phyloP scores from a whole-genome alignment of 2,888 invertebrate species.

The Apodemia mormo region DNA sequence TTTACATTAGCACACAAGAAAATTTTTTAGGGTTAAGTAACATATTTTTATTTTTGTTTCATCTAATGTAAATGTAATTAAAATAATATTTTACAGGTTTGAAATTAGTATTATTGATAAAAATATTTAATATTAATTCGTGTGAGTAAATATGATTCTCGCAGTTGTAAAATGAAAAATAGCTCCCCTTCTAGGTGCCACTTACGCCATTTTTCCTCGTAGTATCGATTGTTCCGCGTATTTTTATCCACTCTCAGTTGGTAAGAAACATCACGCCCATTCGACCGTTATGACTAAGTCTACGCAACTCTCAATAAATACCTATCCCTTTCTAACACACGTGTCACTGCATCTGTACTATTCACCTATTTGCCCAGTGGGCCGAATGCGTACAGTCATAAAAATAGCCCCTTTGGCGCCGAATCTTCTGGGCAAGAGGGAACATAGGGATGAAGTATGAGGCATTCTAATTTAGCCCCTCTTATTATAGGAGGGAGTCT shows the following conservation, averaged over 20 bases:
- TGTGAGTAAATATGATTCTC: background rate
- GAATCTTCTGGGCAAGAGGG: conserved; percentile 68
- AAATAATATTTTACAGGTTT: too few species aligned
- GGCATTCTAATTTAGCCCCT: conserved; percentile 74
- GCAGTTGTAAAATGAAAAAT: background rate
- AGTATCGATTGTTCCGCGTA: conserved; percentile 79
- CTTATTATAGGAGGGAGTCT: conserved; percentile 60
- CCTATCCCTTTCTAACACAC: conserved; percentile 71
- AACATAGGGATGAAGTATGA: conserved; percentile 36
- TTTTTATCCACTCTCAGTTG: conserved; percentile 80
- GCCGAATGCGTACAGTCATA: conserved; percentile 80
- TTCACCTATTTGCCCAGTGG: conserved; percentile 78
- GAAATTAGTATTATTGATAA: too few species aligned
- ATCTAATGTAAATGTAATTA: too few species aligned
- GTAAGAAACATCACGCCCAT: conserved; percentile 82
- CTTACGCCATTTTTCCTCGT: conserved; percentile 62
- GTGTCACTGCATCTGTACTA: conserved; percentile 61
- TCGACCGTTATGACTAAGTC: conserved; percentile 80
- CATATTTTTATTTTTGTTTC: too few species aligned
- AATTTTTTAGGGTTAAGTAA: too few species aligned
- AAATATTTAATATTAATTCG: background rate
- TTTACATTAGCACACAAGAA: too few species aligned
- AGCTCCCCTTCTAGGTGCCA: conserved; percentile 32
- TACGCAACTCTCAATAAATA: conserved; percentile 73
- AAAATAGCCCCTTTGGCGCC: conserved; percentile 81